Evolutionary conservation across 2,113 vertebrate genomes (phyloP), one percentile per base, ranked within the genome.

Genomic region (Syngnathus floridae): DNA sequence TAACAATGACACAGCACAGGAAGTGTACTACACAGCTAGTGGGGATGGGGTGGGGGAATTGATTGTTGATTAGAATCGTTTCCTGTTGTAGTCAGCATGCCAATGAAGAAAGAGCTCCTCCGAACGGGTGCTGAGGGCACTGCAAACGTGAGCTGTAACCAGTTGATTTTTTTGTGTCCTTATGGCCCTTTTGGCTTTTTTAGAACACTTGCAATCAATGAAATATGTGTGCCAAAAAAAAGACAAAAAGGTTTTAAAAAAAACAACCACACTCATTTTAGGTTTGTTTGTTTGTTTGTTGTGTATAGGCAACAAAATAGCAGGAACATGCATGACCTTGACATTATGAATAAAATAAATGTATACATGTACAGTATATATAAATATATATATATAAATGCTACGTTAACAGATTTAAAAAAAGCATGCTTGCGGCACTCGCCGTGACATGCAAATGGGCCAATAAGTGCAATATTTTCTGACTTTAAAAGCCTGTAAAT

Each of bases 391-490:
- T 82, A 83, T 68, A 90, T 93, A 91, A 91, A 75, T 64, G 81
- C 74, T 86, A 74, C 85, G 81, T 51, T 87, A 84, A 84, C 84
- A 82, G 74, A 87, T 85, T 83, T 89, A 7, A 5, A 35, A 51
- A 81, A 64, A 77, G 92, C 93, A 91, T 93, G 90, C 85, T 94
- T 94, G 91, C 76, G 83, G 84, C 78, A 54, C 51, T 77, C 3
- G 84, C 88, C 91, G 76, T 92, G 93, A 94, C 89, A 92, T 91
- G 94, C 92, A 88, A 35, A 95, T 95, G 94, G 95, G 95, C 95
- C 95, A 96, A 94, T 92, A 96, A 92, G 95, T 97, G 95, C 95
- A 97, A 97, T 97, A 97, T 95, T 96, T 94, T 93, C 92, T 92
- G 88, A 95, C 90, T 92, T 93, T 31, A 17, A 92, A 90, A 92